Conservation (phyloP, 1,140 invertebrate species). For the Pseudoatta argentina region DNA sequence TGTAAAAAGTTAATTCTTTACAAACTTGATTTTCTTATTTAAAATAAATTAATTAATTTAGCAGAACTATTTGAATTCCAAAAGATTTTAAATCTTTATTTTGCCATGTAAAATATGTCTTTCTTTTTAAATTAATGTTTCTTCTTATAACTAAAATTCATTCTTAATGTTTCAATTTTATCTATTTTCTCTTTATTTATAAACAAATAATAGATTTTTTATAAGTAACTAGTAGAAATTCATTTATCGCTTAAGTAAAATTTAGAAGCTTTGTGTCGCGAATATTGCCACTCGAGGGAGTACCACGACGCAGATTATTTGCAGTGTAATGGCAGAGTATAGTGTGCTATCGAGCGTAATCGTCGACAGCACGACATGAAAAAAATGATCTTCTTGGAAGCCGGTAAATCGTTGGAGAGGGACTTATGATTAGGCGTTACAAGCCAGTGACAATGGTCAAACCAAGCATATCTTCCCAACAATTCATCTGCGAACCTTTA, state of each 20-base stretch:
- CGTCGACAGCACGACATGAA: slow-evolving; percentile 7
- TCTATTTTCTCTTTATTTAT: not conserved
- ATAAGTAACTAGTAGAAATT: slow-evolving; percentile 10
- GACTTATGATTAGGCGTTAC: slow-evolving; percentile 36
- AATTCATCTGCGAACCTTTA: not conserved
- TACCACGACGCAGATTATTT: slow-evolving; percentile 49
- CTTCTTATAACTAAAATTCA: not conserved
- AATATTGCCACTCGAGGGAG: slow-evolving; percentile 31
- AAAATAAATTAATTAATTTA: slow-evolving; percentile 3
- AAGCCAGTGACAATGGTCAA: slow-evolving; percentile 27
- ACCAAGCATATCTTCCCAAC: slow-evolving; percentile 20
- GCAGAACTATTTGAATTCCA: not conserved
- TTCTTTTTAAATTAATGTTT: not conserved
- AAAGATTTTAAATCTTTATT: slow-evolving; percentile 14
- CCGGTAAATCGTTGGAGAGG: slow-evolving; percentile 41
- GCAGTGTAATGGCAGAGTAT: slow-evolving; percentile 43
- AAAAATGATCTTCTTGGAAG: slow-evolving; percentile 61
- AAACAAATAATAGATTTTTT: not conserved
- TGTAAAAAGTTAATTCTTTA: not conserved
- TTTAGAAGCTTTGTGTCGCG: slow-evolving; percentile 13
- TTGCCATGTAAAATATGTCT: not conserved
- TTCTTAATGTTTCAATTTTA: not conserved
- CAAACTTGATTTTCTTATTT: not conserved
- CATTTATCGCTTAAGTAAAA: slow-evolving; percentile 13
- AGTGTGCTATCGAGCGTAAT: slow-evolving; percentile 56